These are phyloP conservation scores for Miltochrista miniata DNA, from an alignment of 2,888 invertebrate species.

Conservation along the genomic window DNA sequence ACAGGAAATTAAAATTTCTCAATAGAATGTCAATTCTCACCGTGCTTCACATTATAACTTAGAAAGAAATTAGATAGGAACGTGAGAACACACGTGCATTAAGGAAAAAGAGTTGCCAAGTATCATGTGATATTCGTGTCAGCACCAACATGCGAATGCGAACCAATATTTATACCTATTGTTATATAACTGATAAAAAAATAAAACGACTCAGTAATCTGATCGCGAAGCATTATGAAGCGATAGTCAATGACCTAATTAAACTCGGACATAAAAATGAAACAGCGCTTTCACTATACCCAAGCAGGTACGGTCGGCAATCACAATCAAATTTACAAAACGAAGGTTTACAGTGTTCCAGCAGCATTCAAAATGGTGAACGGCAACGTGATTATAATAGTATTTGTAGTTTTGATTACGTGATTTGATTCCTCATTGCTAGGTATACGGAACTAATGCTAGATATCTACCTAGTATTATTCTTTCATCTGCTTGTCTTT, in stretches of 20 bases:
- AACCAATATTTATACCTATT: background rate
- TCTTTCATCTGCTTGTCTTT: no score
- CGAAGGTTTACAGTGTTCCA: background rate
- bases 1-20: no score
- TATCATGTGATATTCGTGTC: conserved; percentile 3
- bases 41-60: no score
- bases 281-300: background rate
- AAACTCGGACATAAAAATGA: background rate
- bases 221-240: conserved; percentile 9
- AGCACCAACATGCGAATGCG: background rate
- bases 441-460: no score
- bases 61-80: conserved; percentile 1
- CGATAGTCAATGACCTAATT: conserved; percentile 21
- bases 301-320: background rate
- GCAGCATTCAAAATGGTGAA: no score
- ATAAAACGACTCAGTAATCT: conserved; percentile 17
- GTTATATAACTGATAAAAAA: conserved; percentile 15
- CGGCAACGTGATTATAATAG: background rate
- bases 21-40: no score
- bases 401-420: background rate
- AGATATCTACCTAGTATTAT: no score
- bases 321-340: background rate
- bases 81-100: conserved; percentile 3
- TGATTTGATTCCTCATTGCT: background rate
- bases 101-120: background rate